Conservation (phyloP, 2,888 invertebrate genomes). For the Flexamia atlantica region DNA sequence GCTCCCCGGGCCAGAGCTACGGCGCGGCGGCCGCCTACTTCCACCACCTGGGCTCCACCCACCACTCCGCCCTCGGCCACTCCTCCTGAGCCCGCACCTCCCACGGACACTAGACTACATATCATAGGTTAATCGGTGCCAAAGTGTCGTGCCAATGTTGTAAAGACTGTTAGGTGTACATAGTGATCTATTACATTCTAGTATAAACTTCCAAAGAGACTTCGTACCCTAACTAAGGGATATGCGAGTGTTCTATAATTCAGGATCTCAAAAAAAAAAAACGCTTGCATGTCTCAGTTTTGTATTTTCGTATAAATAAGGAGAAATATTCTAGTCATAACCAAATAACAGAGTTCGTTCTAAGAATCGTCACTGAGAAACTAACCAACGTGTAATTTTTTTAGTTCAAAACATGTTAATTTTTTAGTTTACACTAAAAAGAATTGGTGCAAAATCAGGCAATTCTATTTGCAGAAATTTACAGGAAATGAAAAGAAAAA, state of each 20-base stretch:
- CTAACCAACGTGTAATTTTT: too few species aligned
- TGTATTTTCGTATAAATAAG: neutral
- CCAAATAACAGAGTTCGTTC: neutral
- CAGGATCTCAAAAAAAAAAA: neutral
- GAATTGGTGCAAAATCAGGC: too few species aligned
- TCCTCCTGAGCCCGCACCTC: conserved; percentile 46
- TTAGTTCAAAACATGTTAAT: too few species aligned
- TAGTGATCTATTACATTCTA: conserved; percentile 13
- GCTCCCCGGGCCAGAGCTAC: conserved; percentile 69
- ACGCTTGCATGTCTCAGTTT: neutral
- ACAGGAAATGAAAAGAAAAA: too few species aligned
- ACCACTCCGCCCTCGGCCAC: conserved; percentile 67
- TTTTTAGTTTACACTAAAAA: too few species aligned
- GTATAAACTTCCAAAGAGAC: neutral
- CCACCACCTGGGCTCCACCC: conserved; percentile 69
- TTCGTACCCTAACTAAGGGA: neutral
- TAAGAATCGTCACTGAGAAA: too few species aligned
- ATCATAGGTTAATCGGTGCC: conserved; percentile 51
- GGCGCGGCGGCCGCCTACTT: conserved; percentile 68
- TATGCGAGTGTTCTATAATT: neutral
- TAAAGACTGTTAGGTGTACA: conserved; percentile 38
- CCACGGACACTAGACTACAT: conserved; percentile 18
- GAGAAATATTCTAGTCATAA: neutral
- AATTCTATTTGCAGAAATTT: too few species aligned
- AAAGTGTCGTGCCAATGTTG: conserved; percentile 55